These are phyloP conservation scores for Julus scandinavius DNA, from an alignment of 2,888 invertebrate species.

Conservation along the genomic window DNA sequence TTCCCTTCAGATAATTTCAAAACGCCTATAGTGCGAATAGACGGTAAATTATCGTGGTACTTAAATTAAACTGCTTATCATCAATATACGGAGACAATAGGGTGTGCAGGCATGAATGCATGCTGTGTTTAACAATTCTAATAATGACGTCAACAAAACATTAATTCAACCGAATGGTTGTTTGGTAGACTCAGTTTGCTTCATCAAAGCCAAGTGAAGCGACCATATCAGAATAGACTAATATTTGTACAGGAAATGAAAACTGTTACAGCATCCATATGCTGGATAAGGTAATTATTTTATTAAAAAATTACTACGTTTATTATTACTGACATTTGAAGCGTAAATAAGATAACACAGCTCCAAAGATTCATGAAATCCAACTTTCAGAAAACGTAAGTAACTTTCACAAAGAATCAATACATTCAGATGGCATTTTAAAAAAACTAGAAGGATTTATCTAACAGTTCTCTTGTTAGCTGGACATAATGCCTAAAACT, in stretches of 20 bases:
- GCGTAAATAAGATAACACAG: not conserved
- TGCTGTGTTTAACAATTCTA: not conserved
- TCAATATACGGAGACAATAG: slow-evolving; percentile 25
- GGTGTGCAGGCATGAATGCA: not conserved
- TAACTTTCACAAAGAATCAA: not conserved
- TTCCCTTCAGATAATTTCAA: not conserved
- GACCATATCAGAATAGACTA: not conserved
- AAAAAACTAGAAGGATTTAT: not conserved
- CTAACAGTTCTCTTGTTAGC: not conserved
- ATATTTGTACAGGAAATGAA: slow-evolving; percentile 37
- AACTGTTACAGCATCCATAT: not conserved
- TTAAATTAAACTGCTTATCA: not conserved
- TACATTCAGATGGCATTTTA: not conserved
- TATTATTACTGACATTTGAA: slow-evolving; percentile 4
- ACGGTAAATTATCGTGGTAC: not conserved
- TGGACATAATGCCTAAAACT: not conserved
- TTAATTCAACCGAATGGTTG: slow-evolving; percentile 11
- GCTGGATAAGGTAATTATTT: not conserved
- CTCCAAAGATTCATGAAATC: not conserved
- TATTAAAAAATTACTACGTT: not conserved
- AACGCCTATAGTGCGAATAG: not conserved
- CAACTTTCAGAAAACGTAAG: not conserved
- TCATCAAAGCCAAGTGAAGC: not conserved
- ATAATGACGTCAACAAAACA: not conserved
- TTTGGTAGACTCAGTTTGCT: not conserved